Evolutionary conservation across 2,113 vertebrate species (phyloP).

Genomic region (Ranitomeya imitator): DNA sequence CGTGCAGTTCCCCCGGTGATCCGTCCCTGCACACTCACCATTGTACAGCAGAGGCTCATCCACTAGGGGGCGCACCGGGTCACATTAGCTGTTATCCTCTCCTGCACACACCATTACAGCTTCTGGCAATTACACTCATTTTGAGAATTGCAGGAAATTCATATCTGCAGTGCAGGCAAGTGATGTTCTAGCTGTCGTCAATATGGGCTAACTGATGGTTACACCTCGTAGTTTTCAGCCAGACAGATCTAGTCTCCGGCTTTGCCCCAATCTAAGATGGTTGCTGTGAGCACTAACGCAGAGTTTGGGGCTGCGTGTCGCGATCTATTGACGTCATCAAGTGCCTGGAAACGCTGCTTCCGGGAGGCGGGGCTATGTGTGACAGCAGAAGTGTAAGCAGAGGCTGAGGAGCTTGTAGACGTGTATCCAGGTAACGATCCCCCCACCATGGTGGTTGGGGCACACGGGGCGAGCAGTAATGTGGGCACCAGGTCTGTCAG

Average conservation of each 20-base stretch:
- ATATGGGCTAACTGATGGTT: not conserved
- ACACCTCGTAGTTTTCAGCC: not conserved
- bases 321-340: not conserved
- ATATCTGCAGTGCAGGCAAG: not conserved
- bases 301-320: not conserved
- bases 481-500: not conserved
- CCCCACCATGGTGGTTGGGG: not conserved
- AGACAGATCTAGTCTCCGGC: too few species aligned
- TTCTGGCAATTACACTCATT: not conserved
- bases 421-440: not conserved
- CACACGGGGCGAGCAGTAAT: not conserved
- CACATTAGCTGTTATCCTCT: not conserved
- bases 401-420: not conserved
- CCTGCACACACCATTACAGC: not conserved
- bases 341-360: not conserved
- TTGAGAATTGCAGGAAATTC: not conserved
- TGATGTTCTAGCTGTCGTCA: not conserved
- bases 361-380: constrained; percentile 25
- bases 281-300: too few species aligned
- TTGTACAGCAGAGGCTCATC: not conserved
- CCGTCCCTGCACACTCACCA: constrained; percentile 6
- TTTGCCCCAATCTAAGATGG: constrained; percentile 15
- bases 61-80: not conserved
- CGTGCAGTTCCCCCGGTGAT: not conserved
- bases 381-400: constrained; percentile 24